These are phyloP conservation scores for Pelecanus crispus DNA, from an alignment of 2,113 vertebrate species.

Conservation along the genomic window DNA sequence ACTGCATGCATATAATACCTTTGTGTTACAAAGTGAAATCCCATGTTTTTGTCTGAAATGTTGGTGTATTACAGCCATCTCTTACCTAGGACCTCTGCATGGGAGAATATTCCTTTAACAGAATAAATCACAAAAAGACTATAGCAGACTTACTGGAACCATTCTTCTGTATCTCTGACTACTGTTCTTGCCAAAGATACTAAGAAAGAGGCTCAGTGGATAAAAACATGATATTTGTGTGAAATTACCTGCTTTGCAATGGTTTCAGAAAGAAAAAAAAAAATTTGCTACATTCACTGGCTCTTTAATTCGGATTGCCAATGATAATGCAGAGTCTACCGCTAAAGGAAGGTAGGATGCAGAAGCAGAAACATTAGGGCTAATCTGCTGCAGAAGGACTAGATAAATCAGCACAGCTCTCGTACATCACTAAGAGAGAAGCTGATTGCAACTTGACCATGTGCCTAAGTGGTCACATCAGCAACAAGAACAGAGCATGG, in stretches of 20 bases:
- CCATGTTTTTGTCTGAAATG: slow-evolving; percentile 5
- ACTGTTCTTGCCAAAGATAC: slow-evolving; percentile 55
- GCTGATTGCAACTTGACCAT: slow-evolving; percentile 80
- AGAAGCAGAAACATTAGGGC: slow-evolving; percentile 77
- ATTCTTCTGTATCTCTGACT: slow-evolving; percentile 48
- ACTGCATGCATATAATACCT: neutral
- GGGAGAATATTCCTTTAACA: slow-evolving; percentile 55
- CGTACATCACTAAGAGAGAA: slow-evolving; percentile 73
- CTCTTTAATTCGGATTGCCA: slow-evolving; percentile 79
- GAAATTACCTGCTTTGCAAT: slow-evolving; percentile 76
- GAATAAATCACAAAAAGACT: slow-evolving; percentile 64
- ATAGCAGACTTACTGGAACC: slow-evolving; percentile 45
- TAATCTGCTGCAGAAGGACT: slow-evolving; percentile 78
- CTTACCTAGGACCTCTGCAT: slow-evolving; percentile 47
- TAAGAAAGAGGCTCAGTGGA: slow-evolving; percentile 49
- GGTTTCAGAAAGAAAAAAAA: slow-evolving; percentile 69
- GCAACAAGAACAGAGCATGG: slow-evolving; percentile 71
- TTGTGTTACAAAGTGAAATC: slow-evolving; percentile 32
- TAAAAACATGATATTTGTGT: slow-evolving; percentile 61
- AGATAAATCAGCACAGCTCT: slow-evolving; percentile 79
- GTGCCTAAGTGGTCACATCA: slow-evolving; percentile 76
- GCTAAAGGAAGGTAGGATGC: slow-evolving; percentile 74
- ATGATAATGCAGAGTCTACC: slow-evolving; percentile 66
- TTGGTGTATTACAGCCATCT: neutral
- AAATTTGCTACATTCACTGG: slow-evolving; percentile 67